These are phyloP conservation scores for Meteorus cinctellus DNA, from an alignment of 2,888 invertebrate genomes.

Conservation along the genomic window DNA sequence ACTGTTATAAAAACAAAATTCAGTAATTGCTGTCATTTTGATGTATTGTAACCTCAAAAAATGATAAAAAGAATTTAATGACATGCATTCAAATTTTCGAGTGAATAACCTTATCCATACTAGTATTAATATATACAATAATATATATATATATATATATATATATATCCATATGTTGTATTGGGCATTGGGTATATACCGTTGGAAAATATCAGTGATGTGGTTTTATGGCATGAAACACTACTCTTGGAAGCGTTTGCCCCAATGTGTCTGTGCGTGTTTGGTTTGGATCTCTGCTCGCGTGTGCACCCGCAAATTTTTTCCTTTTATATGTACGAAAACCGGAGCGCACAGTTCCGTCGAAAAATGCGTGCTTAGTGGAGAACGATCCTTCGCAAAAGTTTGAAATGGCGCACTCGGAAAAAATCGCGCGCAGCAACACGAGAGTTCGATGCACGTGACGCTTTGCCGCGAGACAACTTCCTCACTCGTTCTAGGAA, in stretches of 20 bases:
- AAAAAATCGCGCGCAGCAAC: slow-evolving; percentile 13
- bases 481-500: slow-evolving; percentile 34
- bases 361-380: slow-evolving; percentile 35
- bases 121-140: background rate
- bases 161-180: background rate
- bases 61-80: slow-evolving; percentile 7
- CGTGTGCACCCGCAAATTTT: slow-evolving; percentile 26
- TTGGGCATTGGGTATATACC: slow-evolving; percentile 19
- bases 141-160: background rate
- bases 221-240: slow-evolving; percentile 1
- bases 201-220: slow-evolving; percentile 35
- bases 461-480: slow-evolving; percentile 35
- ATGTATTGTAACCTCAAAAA: background rate
- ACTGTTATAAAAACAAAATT: background rate
- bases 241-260: slow-evolving; percentile 27
- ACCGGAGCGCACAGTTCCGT: slow-evolving; percentile 22
- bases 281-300: slow-evolving; percentile 25
- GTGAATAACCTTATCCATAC: background rate
- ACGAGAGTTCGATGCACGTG: slow-evolving; percentile 35
- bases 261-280: slow-evolving; percentile 24
- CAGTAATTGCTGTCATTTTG: slow-evolving; percentile 10
- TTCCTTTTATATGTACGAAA: slow-evolving; percentile 19
- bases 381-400: slow-evolving; percentile 31
- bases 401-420: slow-evolving; percentile 25
- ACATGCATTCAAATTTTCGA: background rate